phyloP scores from a whole-genome alignment of 2,888 invertebrate species.

The Nephrotoma flavescens region DNA sequence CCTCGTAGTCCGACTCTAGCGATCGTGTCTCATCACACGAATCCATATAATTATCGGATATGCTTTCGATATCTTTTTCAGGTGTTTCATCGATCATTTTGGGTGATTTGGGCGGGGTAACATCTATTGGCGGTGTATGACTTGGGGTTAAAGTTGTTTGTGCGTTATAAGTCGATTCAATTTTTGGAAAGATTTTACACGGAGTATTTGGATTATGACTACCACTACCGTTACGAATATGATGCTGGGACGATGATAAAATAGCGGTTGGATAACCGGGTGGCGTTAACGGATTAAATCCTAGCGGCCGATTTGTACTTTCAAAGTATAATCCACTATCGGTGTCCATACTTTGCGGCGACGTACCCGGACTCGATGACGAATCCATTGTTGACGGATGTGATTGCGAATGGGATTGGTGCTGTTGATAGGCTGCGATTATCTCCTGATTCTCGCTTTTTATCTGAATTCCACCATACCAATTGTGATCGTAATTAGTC shows the following conservation, averaged over 20 bases:
- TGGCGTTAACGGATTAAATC: slow-evolving; percentile 45
- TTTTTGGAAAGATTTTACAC: slow-evolving; percentile 1
- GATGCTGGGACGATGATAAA: slow-evolving; percentile 17
- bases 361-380: slow-evolving; percentile 19
- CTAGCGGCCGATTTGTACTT: slow-evolving; percentile 31
- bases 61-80: slow-evolving; percentile 25
- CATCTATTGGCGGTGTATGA: slow-evolving; percentile 30
- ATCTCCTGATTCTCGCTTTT: slow-evolving; percentile 22
- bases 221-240: background rate
- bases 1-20: slow-evolving; percentile 25
- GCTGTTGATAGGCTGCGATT: slow-evolving; percentile 8
- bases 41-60: slow-evolving; percentile 34
- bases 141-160: slow-evolving; percentile 20
- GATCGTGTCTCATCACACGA: slow-evolving; percentile 27
- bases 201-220: slow-evolving; percentile 2
- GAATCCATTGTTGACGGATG: slow-evolving; percentile 14
- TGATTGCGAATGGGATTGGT: slow-evolving; percentile 15
- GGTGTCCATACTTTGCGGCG: slow-evolving; percentile 33
- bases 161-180: background rate
- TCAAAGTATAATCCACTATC: slow-evolving; percentile 19
- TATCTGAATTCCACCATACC: slow-evolving; percentile 28
- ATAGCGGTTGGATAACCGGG: slow-evolving; percentile 36
- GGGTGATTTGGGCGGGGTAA: slow-evolving; percentile 31
- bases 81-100: slow-evolving; percentile 12
- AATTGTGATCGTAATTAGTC: slow-evolving; percentile 27